These are phyloP conservation scores for Danionella dracula DNA, from an alignment of 2,797 vertebrate genomes.

Conservation along the genomic window DNA sequence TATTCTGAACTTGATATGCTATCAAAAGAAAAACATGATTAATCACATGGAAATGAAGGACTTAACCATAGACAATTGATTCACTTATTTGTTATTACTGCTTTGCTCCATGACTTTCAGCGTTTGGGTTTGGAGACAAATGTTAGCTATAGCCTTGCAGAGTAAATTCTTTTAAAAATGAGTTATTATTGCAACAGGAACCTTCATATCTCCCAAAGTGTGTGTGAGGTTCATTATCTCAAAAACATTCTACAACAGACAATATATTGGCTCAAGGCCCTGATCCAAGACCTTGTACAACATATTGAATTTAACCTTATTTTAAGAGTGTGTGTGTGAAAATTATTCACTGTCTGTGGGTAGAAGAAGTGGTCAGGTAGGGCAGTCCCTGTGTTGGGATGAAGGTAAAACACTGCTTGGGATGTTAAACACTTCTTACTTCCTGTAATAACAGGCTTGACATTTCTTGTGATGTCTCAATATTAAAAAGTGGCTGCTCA, in stretches of 20 bases:
- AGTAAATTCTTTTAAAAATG: slow-evolving; percentile 24
- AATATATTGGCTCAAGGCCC: slow-evolving; percentile 22
- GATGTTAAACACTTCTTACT: no score
- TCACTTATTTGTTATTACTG: no score
- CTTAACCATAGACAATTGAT: no score
- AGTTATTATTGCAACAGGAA: background rate
- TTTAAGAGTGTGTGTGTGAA: background rate
- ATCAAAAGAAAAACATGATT: no score
- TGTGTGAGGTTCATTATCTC: slow-evolving; percentile 18
- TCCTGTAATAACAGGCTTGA: slow-evolving; percentile 24
- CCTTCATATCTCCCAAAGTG: background rate
- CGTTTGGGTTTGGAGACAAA: no score
- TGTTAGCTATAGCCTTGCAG: slow-evolving; percentile 20
- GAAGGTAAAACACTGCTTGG: background rate
- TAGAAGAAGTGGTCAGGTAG: background rate
- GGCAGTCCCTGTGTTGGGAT: background rate
- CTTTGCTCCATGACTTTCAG: no score
- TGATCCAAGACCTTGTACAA: slow-evolving; percentile 20
- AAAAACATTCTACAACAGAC: slow-evolving; percentile 20
- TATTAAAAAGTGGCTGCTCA: background rate
- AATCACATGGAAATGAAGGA: no score
- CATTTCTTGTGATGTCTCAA: slow-evolving; percentile 29
- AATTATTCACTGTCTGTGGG: background rate
- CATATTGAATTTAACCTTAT: slow-evolving; percentile 17
- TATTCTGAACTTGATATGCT: no score